These are phyloP conservation scores for Globia sparganii DNA, from an alignment of 2,888 invertebrate species.

Conservation along the genomic window DNA sequence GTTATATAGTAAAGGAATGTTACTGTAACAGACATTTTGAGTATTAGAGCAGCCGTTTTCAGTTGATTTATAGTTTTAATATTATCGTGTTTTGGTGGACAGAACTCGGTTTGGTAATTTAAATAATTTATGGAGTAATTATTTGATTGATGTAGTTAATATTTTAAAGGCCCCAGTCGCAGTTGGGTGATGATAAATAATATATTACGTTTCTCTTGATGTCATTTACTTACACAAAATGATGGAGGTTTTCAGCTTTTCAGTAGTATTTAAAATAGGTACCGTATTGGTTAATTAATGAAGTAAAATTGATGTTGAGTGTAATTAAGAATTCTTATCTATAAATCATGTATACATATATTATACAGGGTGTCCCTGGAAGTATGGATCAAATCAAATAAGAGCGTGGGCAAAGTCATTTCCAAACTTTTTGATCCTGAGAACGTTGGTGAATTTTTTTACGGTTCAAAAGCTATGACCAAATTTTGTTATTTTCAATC, in stretches of 20 bases:
- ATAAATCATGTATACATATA: no score
- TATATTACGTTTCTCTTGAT: slow-evolving; percentile 15
- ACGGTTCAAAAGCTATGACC: no score
- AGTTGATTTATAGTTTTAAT: slow-evolving; percentile 56
- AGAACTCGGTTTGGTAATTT: slow-evolving; percentile 31
- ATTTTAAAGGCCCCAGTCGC: slow-evolving; percentile 25
- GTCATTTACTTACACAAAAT: slow-evolving; percentile 18
- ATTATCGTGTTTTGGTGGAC: slow-evolving; percentile 16
- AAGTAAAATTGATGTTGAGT: neutral
- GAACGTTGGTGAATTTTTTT: no score
- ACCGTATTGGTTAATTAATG: slow-evolving; percentile 13
- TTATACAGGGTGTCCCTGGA: no score
- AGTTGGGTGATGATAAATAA: slow-evolving; percentile 22
- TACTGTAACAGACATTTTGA: slow-evolving; percentile 10
- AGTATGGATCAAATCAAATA: no score
- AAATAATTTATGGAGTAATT: slow-evolving; percentile 44
- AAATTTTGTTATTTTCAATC: no score
- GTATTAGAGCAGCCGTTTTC: slow-evolving; percentile 22
- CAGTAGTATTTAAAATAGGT: slow-evolving; percentile 1
- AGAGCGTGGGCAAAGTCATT: no score
- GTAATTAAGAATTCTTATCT: neutral
- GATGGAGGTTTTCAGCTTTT: slow-evolving; percentile 15
- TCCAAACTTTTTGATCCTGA: no score
- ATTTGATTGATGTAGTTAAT: slow-evolving; percentile 44
- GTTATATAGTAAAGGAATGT: neutral